Conservation (phyloP, 2,888 invertebrate genomes). For the Gastrophysa polygoni region DNA sequence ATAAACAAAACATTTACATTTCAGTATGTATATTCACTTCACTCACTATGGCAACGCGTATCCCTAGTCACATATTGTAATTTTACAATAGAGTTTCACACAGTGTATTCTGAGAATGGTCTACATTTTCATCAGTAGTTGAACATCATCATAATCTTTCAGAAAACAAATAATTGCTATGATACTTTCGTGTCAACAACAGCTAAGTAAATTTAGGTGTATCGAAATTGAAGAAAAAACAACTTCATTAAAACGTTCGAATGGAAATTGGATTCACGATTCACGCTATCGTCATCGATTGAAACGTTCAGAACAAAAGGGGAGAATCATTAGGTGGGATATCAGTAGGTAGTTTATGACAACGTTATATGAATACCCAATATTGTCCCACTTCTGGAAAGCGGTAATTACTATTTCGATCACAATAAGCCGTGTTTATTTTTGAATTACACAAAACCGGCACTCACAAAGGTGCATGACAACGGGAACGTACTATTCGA, state of each 20-base stretch:
- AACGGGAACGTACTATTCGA: slow-evolving; percentile 55
- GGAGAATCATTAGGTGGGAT: slow-evolving; percentile 28
- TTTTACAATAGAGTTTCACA: too few species aligned
- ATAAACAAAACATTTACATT: too few species aligned
- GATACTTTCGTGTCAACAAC: not conserved
- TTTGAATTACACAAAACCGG: slow-evolving; percentile 55
- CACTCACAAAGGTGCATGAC: slow-evolving; percentile 45
- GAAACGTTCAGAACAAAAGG: slow-evolving; percentile 25
- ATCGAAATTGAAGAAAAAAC: slow-evolving; percentile 21
- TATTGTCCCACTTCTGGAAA: slow-evolving; percentile 30
- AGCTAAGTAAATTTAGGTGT: slow-evolving; percentile 20
- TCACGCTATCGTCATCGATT: slow-evolving; percentile 23
- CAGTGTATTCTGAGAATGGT: too few species aligned
- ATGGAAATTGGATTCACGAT: slow-evolving; percentile 23
- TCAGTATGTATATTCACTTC: too few species aligned
- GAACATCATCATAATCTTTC: not conserved
- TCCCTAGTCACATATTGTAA: too few species aligned
- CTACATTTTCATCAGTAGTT: too few species aligned
- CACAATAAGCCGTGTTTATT: slow-evolving; percentile 53
- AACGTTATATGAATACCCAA: slow-evolving; percentile 20
- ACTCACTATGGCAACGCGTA: too few species aligned
- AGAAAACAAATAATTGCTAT: too few species aligned
- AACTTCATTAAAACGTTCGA: slow-evolving; percentile 20
- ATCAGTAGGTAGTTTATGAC: slow-evolving; percentile 23
- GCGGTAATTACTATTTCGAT: slow-evolving; percentile 40